Base-by-base conservation (phyloP, 2,113 vertebrate genomes). In the Cebidichthys violaceus region DNA sequence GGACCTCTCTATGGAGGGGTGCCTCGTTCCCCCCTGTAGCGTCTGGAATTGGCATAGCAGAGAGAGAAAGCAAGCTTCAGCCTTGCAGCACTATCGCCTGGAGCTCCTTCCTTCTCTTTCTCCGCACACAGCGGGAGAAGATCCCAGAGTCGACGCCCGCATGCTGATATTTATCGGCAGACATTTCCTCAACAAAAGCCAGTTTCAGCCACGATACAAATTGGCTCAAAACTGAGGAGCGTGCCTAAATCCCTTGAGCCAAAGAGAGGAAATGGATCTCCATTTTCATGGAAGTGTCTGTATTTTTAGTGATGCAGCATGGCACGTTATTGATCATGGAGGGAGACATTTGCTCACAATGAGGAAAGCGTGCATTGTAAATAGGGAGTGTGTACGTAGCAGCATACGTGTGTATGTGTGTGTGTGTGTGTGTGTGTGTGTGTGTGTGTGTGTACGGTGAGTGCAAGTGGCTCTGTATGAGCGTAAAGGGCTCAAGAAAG, bases 111-210 rank as follows among this genome's bases (percentile, higher is more conserved):
- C 39, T 75, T 70, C 50, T 35, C 70, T 85, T 76, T 83, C 65
- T 82, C 52, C 50, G 67, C 64, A 60, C 84, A 68, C 27, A 88
- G 86, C 77, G 43, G 81, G 83, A 79, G 62, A 50, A 52, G 74
- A 82, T 77, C 55, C 68, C 84, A 59, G 45, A 74, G 77, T 22
- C 31, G 81, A 64, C 15, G 57, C 29, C 27, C 68, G 79, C 62
- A 75, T 43, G 70, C 81, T 88, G 72, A 75, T 87, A 78, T 84
- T 39, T 74, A 90, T 86, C 66, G 8, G 70, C 78, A 85, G 67
- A 76, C 27, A 57, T 75, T 89, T 86, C 75, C 71, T 59, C 67
- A 81, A 75, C 65, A 70, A 87, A 88, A 70, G 62, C 65, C 75
- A 61, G 17, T 70, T 75, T 85, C 75, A 29, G 62, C 77, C 29